Conservation (phyloP, 2,888 invertebrate species). For the Drosophila longiperda region DNA sequence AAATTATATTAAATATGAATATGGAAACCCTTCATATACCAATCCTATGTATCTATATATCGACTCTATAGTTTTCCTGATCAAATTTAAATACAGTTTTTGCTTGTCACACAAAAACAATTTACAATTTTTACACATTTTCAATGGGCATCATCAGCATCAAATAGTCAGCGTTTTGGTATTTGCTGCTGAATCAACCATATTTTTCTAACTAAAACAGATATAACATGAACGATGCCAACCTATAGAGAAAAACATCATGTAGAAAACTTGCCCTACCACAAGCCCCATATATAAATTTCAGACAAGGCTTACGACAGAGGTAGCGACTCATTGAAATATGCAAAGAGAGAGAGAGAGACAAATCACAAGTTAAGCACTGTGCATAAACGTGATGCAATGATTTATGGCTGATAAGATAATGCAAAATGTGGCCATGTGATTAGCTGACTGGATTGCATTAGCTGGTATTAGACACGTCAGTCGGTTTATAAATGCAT, state of each 20-base stretch:
- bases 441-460: not conserved
- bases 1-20: not conserved
- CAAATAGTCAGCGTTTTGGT: not conserved
- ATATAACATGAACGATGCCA: not conserved
- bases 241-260: too few relatives aligned
- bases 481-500: not conserved
- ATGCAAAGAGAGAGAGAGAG: not conserved
- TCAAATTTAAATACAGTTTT: not conserved
- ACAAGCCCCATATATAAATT: not conserved
- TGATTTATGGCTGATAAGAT: conserved; percentile 14
- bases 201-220: not conserved
- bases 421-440: conserved; percentile 1
- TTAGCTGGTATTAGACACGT: not conserved
- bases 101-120: not conserved
- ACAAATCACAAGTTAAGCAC: not conserved
- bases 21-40: not conserved
- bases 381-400: not conserved
- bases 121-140: not conserved
- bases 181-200: not conserved
- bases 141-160: not conserved
- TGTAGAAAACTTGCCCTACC: not conserved
- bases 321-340: not conserved
- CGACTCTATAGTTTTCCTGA: not conserved
- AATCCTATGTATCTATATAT: not conserved
- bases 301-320: not conserved